A percentile compares a stretch with the other conserved stretches of the same genome.
These are phyloP conservation scores for Rafetus swinhoei DNA, from an alignment of 2,113 vertebrate genomes.

Conservation along the genomic window DNA sequence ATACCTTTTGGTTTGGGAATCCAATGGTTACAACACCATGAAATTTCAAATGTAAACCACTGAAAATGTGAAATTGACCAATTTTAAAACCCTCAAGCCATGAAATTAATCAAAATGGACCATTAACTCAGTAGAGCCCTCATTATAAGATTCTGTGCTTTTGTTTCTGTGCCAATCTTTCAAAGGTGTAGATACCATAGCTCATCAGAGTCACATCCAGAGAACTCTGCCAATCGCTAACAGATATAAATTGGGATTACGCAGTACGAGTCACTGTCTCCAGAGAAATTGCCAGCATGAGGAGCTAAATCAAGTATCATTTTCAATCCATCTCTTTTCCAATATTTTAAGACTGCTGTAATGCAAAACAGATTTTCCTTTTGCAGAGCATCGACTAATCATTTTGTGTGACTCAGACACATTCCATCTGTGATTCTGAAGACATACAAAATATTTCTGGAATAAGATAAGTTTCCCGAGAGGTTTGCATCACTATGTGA, in stretches of 20 bases:
- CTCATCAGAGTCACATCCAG: not conserved
- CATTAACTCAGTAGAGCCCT: no score
- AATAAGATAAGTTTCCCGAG: conserved; percentile 55
- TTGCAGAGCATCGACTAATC: conserved; percentile 53
- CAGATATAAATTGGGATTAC: not conserved
- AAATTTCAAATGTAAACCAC: no score
- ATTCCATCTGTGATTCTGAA: conserved; percentile 69
- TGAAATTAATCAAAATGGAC: no score
- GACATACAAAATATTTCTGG: conserved; percentile 71
- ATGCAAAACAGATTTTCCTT: conserved; percentile 60
- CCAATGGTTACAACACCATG: no score
- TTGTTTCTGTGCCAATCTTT: not conserved
- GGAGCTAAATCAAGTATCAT: not conserved
- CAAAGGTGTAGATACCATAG: not conserved
- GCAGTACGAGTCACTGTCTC: not conserved
- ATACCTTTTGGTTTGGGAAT: no score
- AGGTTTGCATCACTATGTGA: conserved; percentile 54
- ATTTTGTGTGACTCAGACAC: conserved; percentile 70
- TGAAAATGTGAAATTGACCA: no score
- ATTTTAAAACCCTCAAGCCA: no score
- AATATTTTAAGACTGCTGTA: conserved; percentile 15
- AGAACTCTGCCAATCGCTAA: not conserved
- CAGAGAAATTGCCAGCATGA: conserved; percentile 4
- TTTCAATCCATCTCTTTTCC: not conserved
- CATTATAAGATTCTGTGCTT: not conserved